Percentiles rank a stretch among this genome's conserved stretches.
phyloP scores from a whole-genome alignment of 2,113 vertebrate species.

The Pycnonotus jocosus region DNA sequence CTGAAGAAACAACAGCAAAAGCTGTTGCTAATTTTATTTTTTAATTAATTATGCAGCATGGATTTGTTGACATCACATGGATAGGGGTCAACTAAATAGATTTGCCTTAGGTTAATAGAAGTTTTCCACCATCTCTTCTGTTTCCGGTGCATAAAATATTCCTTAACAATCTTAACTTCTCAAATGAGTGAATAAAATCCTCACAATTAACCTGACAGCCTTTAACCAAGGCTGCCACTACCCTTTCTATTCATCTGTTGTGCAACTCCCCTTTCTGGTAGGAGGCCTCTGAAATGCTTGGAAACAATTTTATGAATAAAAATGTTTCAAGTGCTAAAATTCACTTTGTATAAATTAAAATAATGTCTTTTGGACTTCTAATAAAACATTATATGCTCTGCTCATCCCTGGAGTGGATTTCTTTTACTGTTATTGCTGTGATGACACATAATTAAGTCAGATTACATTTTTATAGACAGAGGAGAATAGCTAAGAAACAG shows the following conservation, averaged over 20 bases:
- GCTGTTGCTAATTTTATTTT: constrained; percentile 25
- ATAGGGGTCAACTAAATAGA: constrained; percentile 22
- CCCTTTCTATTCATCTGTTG: background rate
- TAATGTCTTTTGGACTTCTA: constrained; percentile 62
- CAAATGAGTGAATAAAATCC: constrained; percentile 12
- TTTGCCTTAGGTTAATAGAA: constrained; percentile 39
- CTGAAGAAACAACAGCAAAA: constrained; percentile 36
- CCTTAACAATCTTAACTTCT: constrained; percentile 34
- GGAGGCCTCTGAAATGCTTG: background rate
- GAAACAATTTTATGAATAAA: constrained; percentile 13
- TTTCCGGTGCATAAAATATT: constrained; percentile 47
- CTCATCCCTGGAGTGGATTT: constrained; percentile 51
- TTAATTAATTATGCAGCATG: constrained; percentile 20
- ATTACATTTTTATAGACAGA: constrained; percentile 65
- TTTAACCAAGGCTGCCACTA: background rate
- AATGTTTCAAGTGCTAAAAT: background rate
- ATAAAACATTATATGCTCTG: constrained; percentile 53
- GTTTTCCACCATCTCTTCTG: constrained; percentile 2
- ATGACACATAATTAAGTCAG: constrained; percentile 73
- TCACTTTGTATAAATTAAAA: constrained; percentile 49
- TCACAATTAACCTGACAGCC: constrained; percentile 37
- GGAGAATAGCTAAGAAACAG: constrained; percentile 53
- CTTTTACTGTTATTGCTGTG: constrained; percentile 59
- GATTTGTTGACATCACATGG: background rate
- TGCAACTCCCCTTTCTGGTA: background rate